phyloP scores from a whole-genome alignment of 2,888 invertebrate genomes.

The Patella depressa region DNA sequence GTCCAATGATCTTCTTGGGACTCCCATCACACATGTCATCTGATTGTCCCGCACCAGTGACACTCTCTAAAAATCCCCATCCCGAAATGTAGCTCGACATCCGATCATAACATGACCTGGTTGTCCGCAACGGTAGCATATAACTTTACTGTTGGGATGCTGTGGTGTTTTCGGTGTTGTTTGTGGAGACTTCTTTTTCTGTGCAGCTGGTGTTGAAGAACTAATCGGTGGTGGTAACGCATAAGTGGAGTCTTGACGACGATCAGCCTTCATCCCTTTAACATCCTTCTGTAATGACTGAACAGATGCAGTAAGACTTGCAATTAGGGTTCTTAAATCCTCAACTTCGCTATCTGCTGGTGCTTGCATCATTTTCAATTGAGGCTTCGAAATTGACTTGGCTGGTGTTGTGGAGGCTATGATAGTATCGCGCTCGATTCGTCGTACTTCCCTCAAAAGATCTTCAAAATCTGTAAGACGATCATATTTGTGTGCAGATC shows the following conservation, averaged over 20 bases:
- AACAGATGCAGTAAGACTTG: neutral
- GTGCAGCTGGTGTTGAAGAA: conserved; percentile 3
- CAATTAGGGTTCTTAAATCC: neutral
- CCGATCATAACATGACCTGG: neutral
- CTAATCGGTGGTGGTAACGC: conserved; percentile 1
- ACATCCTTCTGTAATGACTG: conserved; percentile 1
- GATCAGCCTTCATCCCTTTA: conserved; percentile 1
- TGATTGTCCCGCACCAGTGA: conserved; percentile 3
- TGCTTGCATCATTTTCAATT: conserved; percentile 3
- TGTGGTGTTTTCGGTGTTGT: neutral
- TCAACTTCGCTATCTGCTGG: neutral
- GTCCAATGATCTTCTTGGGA: neutral
- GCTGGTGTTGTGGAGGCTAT: neutral
- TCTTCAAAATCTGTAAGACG: conserved; percentile 3
- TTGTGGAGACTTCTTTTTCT: neutral
- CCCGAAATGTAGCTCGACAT: neutral
- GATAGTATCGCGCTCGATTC: neutral
- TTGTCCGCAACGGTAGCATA: neutral
- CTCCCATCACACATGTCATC: neutral
- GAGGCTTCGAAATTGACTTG: neutral
- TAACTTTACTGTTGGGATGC: neutral
- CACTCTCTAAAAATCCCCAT: neutral
- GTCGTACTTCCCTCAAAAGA: neutral
- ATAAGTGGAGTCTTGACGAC: neutral
- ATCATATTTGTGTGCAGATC: conserved; percentile 1